Evolutionary conservation across 2,888 invertebrate genomes (phyloP).

Genomic region (Lysandra bellargus): DNA sequence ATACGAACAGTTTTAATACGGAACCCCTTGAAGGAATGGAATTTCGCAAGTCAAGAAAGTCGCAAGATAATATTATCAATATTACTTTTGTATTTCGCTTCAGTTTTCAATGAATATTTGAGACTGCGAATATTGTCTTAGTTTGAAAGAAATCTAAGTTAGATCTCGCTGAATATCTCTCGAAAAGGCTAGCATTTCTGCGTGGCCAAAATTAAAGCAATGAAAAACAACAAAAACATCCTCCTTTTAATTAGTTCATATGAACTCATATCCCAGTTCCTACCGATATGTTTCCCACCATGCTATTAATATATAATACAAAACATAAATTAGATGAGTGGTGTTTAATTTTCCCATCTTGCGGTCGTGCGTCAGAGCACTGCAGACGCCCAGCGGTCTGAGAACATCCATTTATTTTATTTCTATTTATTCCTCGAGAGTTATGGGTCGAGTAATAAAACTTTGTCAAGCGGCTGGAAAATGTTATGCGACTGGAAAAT

Average conservation of each 20-base stretch:
- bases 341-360: background rate
- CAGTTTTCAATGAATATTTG: too few relatives aligned
- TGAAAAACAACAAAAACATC: too few relatives aligned
- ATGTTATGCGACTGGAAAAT: background rate
- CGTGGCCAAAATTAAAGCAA: too few relatives aligned
- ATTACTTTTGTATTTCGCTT: too few relatives aligned
- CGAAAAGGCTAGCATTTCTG: too few relatives aligned
- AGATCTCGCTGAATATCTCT: too few relatives aligned
- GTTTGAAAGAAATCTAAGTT: too few relatives aligned
- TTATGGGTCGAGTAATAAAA: conserved; percentile 14
- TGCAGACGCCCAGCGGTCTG: conserved; percentile 14
- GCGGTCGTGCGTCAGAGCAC: background rate
- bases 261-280: background rate
- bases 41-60: too few relatives aligned
- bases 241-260: background rate
- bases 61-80: too few relatives aligned
- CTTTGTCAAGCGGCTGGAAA: conserved; percentile 6
- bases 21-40: too few relatives aligned
- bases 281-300: background rate
- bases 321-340: background rate
- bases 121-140: too few relatives aligned
- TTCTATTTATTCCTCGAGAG: conserved; percentile 1
- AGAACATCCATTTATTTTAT: conserved; percentile 7
- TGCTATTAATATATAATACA: background rate
- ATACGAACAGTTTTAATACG: too few relatives aligned